A percentile compares a stretch with the other conserved stretches of the same genome.
These are phyloP conservation scores for Fringilla coelebs DNA, from an alignment of 2,797 vertebrate genomes.

Conservation along the genomic window DNA sequence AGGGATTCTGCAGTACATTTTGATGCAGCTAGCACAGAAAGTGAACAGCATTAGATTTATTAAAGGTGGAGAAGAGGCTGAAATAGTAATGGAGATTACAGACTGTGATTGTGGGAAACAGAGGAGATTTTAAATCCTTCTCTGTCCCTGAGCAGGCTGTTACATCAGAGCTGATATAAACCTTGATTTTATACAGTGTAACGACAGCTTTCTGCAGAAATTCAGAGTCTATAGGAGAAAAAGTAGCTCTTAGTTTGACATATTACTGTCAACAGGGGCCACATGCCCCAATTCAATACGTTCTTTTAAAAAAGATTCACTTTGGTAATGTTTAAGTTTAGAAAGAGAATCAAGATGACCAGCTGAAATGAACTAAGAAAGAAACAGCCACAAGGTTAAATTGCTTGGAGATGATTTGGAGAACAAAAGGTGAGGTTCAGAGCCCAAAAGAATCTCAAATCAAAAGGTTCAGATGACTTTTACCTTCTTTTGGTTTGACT, in stretches of 20 bases:
- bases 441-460: not conserved
- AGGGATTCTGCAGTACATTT: not conserved
- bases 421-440: not conserved
- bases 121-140: not conserved
- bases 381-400: not conserved
- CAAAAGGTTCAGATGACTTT: not conserved
- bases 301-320: not conserved
- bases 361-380: not conserved
- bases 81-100: conserved; percentile 19
- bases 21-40: conserved; percentile 3
- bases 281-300: not conserved
- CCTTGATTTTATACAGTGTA: not conserved
- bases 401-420: not conserved
- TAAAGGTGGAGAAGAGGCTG: not conserved
- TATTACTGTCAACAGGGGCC: not conserved
- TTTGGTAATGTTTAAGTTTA: not conserved
- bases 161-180: not conserved
- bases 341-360: not conserved
- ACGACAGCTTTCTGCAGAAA: not conserved
- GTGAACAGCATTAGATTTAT: not conserved
- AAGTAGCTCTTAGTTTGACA: not conserved
- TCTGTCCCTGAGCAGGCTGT: not conserved
- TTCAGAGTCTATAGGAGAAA: not conserved
- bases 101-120: not conserved
- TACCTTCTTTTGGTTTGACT: not conserved